Evolutionary conservation across 2,113 vertebrate genomes (phyloP).

Genomic region (Corythornis vintsioides): DNA sequence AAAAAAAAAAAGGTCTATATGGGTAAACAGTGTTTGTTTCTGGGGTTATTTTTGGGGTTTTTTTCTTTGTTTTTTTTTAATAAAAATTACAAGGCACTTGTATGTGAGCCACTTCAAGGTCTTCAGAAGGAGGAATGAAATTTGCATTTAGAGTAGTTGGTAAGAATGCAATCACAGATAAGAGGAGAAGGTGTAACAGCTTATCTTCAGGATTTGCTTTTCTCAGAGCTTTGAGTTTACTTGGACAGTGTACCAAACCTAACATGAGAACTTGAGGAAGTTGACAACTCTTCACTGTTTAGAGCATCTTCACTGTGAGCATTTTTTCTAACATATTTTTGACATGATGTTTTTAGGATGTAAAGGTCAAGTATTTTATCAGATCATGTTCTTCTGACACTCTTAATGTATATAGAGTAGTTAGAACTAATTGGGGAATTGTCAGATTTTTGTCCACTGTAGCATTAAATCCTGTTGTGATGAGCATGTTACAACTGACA

Average conservation of each 20-base stretch:
- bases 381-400: not conserved
- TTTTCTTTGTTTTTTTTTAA: not conserved
- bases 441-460: not conserved
- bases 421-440: not conserved
- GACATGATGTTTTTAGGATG: not conserved
- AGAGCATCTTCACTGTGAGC: not conserved
- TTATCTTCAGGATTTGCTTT: not conserved
- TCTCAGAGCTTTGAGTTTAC: not conserved
- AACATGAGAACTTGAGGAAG: not conserved
- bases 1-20: not conserved
- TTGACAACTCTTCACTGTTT: not conserved
- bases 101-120: not conserved
- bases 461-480: slow-evolving; percentile 27
- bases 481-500: slow-evolving; percentile 23
- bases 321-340: not conserved
- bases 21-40: not conserved
- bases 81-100: not conserved
- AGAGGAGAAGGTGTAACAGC: not conserved
- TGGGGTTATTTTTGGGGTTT: too few species aligned
- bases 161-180: not conserved
- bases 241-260: not conserved
- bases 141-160: not conserved
- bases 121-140: not conserved
- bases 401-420: not conserved
- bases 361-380: not conserved